Conservation (phyloP, 2,888 invertebrate species). For the Drosophila gaucha region DNA sequence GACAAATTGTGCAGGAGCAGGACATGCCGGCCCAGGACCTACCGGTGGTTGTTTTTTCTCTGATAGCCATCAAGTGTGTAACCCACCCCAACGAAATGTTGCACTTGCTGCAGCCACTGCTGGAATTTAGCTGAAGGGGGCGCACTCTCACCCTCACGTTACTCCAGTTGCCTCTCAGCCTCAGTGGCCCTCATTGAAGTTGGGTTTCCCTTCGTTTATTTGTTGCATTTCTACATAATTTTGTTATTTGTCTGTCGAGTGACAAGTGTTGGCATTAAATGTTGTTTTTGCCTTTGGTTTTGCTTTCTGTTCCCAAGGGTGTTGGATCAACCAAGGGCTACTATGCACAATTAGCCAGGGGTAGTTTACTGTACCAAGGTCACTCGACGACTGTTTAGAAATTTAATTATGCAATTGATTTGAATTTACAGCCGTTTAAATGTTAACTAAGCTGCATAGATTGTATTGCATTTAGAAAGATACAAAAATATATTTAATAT, state of each 20-base stretch:
- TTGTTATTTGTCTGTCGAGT: constrained; percentile 73
- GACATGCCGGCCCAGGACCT: constrained; percentile 51
- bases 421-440: neutral
- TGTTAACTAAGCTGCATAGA: no score
- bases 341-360: constrained; percentile 21
- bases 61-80: constrained; percentile 48
- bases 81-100: constrained; percentile 34
- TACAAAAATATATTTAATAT: neutral
- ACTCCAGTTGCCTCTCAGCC: constrained; percentile 11
- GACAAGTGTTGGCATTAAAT: constrained; percentile 59
- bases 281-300: constrained; percentile 25
- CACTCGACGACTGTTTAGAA: constrained; percentile 11
- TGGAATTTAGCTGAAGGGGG: constrained; percentile 49
- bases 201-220: constrained; percentile 33
- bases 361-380: constrained; percentile 36
- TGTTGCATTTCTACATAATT: constrained; percentile 78
- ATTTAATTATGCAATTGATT: neutral
- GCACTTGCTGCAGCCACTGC: constrained; percentile 58
- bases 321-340: constrained; percentile 37
- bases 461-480: no score
- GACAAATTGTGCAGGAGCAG: constrained; percentile 46
- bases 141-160: constrained; percentile 38
- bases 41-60: constrained; percentile 37
- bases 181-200: constrained; percentile 16
- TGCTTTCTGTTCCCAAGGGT: constrained; percentile 66